Percentiles rank a stretch among this genome's conserved stretches.
Evolutionary conservation across 2,797 vertebrate genomes (phyloP).

Genomic region (Mormyrops boulengeri): DNA sequence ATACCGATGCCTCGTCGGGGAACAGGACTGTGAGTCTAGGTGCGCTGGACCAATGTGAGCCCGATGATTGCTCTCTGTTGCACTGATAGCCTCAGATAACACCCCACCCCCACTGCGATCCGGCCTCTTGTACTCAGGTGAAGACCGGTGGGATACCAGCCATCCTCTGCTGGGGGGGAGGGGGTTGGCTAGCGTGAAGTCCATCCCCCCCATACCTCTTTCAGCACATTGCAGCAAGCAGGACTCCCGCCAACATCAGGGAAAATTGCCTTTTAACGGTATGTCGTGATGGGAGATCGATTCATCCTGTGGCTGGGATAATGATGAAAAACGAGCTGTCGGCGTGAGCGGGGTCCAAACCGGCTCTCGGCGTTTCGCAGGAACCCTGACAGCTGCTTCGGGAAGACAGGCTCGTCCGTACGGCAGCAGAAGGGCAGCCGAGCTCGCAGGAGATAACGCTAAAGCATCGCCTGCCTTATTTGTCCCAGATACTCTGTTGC

Average conservation of each 20-base stretch:
- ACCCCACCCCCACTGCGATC: neutral
- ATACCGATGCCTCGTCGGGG: neutral
- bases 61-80: neutral
- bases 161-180: neutral
- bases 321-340: constrained; percentile 18
- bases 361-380: neutral
- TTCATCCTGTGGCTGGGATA: constrained; percentile 20
- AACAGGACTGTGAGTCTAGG: neutral
- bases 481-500: neutral
- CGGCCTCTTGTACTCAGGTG: neutral
- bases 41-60: neutral
- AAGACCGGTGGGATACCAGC: neutral
- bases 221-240: neutral
- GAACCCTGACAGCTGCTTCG: neutral
- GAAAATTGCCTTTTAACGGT: constrained; percentile 26
- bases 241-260: constrained; percentile 8
- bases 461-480: neutral
- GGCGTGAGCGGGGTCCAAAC: constrained; percentile 6
- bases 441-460: neutral
- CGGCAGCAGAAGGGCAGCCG: neutral
- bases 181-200: neutral
- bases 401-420: neutral
- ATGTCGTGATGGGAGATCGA: constrained; percentile 24
- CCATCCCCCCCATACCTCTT: neutral
- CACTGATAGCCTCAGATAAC: neutral